Conservation (phyloP, 2,797 vertebrate genomes). For the Erethizon dorsatum region DNA sequence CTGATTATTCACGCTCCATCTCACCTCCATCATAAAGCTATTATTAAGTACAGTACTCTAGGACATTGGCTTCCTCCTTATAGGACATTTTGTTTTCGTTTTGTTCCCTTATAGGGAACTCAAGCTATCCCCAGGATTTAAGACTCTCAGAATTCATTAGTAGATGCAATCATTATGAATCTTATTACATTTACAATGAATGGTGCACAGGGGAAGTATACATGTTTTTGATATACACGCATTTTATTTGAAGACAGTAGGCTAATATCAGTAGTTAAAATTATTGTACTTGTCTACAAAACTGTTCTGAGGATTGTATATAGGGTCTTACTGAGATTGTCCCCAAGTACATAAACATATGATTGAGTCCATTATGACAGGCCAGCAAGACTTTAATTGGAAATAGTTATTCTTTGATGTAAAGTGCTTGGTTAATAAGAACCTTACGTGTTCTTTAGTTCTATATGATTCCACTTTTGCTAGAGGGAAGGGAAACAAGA, state of each 20-base stretch:
- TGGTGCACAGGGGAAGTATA: background rate
- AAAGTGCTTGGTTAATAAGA: background rate
- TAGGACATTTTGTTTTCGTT: background rate
- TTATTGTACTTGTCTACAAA: background rate
- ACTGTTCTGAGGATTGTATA: background rate
- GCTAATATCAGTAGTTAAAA: background rate
- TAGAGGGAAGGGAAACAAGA: background rate
- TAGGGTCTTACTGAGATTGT: background rate
- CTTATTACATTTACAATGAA: background rate
- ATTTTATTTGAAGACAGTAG: background rate
- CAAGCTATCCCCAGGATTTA: background rate
- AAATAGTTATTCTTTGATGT: background rate
- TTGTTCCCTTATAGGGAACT: background rate
- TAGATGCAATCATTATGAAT: background rate
- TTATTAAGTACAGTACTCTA: background rate
- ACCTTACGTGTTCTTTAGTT: background rate
- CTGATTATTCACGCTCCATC: fast-evolving
- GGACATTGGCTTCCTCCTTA: background rate
- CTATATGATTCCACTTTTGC: background rate
- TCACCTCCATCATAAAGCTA: background rate
- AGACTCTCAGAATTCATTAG: background rate
- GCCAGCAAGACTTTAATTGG: background rate
- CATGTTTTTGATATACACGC: background rate
- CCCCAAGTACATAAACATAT: background rate
- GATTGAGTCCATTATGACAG: background rate